These are phyloP conservation scores for Notolabrus celidotus DNA, from an alignment of 2,797 vertebrate genomes.

Conservation along the genomic window DNA sequence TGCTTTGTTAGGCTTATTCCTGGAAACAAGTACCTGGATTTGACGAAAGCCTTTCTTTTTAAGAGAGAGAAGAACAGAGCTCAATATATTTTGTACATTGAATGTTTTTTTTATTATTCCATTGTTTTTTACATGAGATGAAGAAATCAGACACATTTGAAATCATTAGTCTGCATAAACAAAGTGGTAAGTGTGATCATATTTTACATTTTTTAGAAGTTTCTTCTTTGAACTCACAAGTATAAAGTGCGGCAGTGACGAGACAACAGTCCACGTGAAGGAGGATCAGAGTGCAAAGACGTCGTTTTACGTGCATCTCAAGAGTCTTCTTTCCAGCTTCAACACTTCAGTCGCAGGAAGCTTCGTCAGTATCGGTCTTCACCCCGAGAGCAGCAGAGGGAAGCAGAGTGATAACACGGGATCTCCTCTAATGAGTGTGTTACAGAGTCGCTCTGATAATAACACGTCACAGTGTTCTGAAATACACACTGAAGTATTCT, in stretches of 20 bases:
- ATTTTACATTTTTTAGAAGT: conserved; percentile 30
- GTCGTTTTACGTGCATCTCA: conserved; percentile 18
- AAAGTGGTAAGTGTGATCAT: conserved; percentile 30
- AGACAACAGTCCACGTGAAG: conserved; percentile 62
- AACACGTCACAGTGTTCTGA: conserved; percentile 6
- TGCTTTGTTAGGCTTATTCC: no score
- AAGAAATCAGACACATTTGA: conserved; percentile 47
- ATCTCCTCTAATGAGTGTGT: neutral
- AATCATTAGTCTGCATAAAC: conserved; percentile 42
- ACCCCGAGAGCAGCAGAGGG: conserved; percentile 27
- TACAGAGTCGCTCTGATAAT: neutral
- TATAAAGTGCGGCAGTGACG: conserved; percentile 84
- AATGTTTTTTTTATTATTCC: neutral
- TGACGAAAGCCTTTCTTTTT: no score
- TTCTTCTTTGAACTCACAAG: conserved; percentile 21
- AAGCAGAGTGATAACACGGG: conserved; percentile 15
- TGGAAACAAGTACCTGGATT: no score
- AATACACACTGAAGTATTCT: conserved; percentile 9
- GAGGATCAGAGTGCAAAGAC: conserved; percentile 60
- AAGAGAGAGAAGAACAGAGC: no score
- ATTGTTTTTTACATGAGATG: conserved; percentile 44
- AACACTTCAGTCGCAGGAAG: conserved; percentile 19
- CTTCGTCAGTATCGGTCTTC: conserved; percentile 2
- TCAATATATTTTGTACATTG: neutral
- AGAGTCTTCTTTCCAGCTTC: conserved; percentile 23